A percentile compares a stretch with the other conserved stretches of the same genome.
Conservation (phyloP, 2,113 vertebrate genomes). For the Cariama cristata region DNA sequence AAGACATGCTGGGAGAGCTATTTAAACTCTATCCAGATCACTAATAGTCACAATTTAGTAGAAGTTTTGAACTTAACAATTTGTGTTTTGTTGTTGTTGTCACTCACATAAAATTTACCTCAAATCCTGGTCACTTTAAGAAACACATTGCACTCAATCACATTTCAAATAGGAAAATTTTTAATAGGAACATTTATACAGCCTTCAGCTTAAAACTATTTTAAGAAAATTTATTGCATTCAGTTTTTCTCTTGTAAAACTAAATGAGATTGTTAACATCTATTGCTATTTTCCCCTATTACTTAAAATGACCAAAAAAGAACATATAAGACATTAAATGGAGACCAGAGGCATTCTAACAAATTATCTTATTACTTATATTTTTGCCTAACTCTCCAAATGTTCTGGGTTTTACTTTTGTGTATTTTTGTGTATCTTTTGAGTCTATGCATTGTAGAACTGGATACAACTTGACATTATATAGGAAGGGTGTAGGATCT, state of each 20-base stretch:
- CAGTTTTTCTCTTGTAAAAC: conserved; percentile 30
- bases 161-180: not conserved
- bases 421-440: not conserved
- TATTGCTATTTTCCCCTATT: conserved; percentile 39
- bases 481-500: not conserved
- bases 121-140: not conserved
- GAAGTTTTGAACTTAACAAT: not conserved
- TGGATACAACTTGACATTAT: fast-evolving
- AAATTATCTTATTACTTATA: conserved; percentile 15
- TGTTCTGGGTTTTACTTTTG: not conserved
- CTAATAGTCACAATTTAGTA: not conserved
- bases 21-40: not conserved
- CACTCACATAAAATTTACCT: not conserved
- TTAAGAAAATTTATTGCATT: conserved; percentile 30
- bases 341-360: not conserved
- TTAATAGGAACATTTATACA: not conserved
- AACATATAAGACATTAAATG: not conserved
- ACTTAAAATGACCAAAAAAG: conserved; percentile 22
- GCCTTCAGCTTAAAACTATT: conserved; percentile 5
- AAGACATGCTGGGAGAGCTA: not conserved
- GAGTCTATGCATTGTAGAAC: not conserved
- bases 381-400: not conserved
- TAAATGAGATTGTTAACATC: conserved; percentile 46
- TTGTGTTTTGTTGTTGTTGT: not conserved
- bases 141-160: not conserved